These are phyloP conservation scores for Propithecus coquereli DNA, from an alignment of 2,113 vertebrate genomes.

Conservation along the genomic window DNA sequence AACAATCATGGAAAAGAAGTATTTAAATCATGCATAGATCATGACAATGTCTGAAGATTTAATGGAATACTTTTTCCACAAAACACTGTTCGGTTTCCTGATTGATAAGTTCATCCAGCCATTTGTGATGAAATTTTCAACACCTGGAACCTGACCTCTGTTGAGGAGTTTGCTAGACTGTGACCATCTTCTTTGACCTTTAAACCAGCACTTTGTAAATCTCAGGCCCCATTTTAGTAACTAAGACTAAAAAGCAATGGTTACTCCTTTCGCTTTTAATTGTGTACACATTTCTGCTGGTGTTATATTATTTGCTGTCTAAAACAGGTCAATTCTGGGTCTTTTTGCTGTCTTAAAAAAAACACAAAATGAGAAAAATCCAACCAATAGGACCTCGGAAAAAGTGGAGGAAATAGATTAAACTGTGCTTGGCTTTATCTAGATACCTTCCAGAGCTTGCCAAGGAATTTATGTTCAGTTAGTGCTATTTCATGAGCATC, in stretches of 20 bases:
- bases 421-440: background rate
- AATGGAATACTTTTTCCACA: background rate
- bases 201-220: background rate
- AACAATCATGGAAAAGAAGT: background rate
- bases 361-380: background rate
- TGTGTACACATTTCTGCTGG: background rate
- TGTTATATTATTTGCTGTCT: background rate
- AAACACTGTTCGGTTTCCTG: background rate
- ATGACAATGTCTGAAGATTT: background rate
- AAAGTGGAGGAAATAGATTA: background rate
- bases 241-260: background rate
- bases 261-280: background rate
- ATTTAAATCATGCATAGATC: background rate
- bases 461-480: background rate
- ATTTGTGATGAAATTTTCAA: background rate
- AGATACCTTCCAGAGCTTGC: background rate
- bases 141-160: background rate
- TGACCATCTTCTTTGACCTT: background rate
- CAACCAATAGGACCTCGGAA: background rate
- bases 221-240: background rate
- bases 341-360: background rate
- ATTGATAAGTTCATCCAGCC: background rate
- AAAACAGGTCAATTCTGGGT: constrained; percentile 4
- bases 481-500: background rate
- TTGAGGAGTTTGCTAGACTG: background rate